Evolutionary conservation across 2,888 invertebrate genomes (phyloP).

Genomic region (Limulus polyphemus): DNA sequence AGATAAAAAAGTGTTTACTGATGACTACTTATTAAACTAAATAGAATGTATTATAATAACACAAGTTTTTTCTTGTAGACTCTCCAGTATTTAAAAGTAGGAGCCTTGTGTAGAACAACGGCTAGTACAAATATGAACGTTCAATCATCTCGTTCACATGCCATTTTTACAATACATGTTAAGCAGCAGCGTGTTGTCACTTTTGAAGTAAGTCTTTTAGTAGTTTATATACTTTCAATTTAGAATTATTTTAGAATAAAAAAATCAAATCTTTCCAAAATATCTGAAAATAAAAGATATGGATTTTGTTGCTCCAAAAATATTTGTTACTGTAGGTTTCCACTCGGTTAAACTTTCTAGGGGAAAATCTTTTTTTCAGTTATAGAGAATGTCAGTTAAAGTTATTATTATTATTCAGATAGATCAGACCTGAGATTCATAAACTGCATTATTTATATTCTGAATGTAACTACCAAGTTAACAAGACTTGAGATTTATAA

Average conservation of each 20-base stretch:
- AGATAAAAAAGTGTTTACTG: not conserved
- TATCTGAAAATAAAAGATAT: too few relatives aligned
- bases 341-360: too few relatives aligned
- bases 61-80: constrained; percentile 38
- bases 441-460: too few relatives aligned
- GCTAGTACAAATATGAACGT: constrained; percentile 99
- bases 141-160: constrained; percentile 90
- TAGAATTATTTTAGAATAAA: not conserved
- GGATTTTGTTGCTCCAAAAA: too few relatives aligned
- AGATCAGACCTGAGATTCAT: too few relatives aligned
- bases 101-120: constrained; percentile 89
- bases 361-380: too few relatives aligned
- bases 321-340: too few relatives aligned
- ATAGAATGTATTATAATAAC: not conserved
- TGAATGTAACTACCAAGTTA: too few relatives aligned
- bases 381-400: too few relatives aligned
- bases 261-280: not conserved
- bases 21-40: not conserved
- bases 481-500: too few relatives aligned
- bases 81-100: constrained; percentile 70
- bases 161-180: constrained; percentile 85
- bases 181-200: constrained; percentile 61
- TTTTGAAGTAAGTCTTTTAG: constrained; percentile 26
- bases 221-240: not conserved
- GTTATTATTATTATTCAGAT: too few relatives aligned